These are phyloP conservation scores for Calyptomena viridis DNA, from an alignment of 2,113 vertebrate genomes.

Conservation along the genomic window DNA sequence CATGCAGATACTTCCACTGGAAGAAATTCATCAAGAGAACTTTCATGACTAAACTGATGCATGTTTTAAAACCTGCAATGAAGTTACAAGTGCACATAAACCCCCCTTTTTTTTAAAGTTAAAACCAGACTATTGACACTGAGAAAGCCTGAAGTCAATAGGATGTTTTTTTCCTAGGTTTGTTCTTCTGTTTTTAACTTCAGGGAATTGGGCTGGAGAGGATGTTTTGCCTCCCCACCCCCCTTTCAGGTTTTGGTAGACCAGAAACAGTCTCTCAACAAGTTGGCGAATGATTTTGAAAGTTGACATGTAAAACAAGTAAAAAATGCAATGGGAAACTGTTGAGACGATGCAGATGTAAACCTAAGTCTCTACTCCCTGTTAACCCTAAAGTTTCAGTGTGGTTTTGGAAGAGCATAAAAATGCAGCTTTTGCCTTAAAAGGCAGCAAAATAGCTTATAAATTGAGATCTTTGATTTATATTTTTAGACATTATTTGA, in stretches of 20 bases:
- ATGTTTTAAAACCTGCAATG: not conserved
- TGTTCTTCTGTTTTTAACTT: not conserved
- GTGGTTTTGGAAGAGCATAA: not conserved
- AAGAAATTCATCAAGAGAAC: not conserved
- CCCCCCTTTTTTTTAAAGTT: accelerated
- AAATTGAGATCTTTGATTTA: not conserved
- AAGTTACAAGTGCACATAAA: not conserved
- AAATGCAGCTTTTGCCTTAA: not conserved
- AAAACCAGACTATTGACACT: not conserved
- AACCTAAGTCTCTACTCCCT: not conserved
- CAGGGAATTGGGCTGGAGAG: not conserved
- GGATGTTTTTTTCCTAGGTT: not conserved
- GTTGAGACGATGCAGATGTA: not conserved
- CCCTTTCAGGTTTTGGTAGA: not conserved
- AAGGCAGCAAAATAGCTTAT: not conserved
- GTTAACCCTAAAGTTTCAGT: not conserved
- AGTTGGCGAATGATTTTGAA: not conserved
- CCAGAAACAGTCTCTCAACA: not conserved
- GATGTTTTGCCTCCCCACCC: not conserved
- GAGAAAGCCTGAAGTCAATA: not conserved
- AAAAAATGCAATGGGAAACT: not conserved
- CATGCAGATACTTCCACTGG: not conserved
- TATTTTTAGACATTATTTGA: not conserved
- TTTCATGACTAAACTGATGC: not conserved
- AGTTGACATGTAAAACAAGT: not conserved